phyloP scores from a whole-genome alignment of 2,113 vertebrate genomes.

The Leuciscus idus region DNA sequence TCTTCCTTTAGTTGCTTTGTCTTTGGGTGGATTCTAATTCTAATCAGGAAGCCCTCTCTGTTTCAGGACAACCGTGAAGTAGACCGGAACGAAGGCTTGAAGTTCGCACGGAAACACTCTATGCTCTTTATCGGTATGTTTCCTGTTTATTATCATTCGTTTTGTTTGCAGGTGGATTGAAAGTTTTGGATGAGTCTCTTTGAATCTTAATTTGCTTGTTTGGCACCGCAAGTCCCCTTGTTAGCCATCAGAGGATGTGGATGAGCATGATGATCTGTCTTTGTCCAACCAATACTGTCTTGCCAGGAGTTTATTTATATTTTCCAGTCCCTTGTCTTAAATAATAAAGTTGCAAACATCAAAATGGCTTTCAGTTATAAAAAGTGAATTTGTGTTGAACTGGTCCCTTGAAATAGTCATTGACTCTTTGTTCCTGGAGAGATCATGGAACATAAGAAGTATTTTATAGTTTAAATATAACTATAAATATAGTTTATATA shows the following conservation, averaged over 20 bases:
- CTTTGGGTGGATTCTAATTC: neutral
- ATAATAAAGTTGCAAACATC: neutral
- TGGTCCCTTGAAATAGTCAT: neutral
- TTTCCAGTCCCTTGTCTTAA: neutral
- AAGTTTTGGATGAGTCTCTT: neutral
- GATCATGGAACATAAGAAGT: neutral
- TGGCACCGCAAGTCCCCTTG: neutral
- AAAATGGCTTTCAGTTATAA: neutral
- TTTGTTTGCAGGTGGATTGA: neutral
- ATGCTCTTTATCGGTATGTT: slow-evolving; percentile 97
- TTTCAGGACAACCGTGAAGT: slow-evolving; percentile 92
- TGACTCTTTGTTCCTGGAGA: neutral
- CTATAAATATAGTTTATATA: too few species aligned
- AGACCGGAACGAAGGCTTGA: slow-evolving; percentile 94
- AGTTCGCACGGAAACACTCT: slow-evolving; percentile 97
- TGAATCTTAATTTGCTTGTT: neutral
- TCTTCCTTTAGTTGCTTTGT: neutral
- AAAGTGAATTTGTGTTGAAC: neutral
- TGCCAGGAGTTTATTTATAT: slow-evolving; percentile 15
- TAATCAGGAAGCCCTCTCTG: neutral
- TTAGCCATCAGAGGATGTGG: neutral
- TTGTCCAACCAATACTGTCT: neutral
- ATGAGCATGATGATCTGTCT: neutral
- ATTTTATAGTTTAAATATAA: too few species aligned
- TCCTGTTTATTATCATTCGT: slow-evolving; percentile 16